phyloP scores from a whole-genome alignment of 2,888 invertebrate species.

The Iphiclides podalirius region DNA sequence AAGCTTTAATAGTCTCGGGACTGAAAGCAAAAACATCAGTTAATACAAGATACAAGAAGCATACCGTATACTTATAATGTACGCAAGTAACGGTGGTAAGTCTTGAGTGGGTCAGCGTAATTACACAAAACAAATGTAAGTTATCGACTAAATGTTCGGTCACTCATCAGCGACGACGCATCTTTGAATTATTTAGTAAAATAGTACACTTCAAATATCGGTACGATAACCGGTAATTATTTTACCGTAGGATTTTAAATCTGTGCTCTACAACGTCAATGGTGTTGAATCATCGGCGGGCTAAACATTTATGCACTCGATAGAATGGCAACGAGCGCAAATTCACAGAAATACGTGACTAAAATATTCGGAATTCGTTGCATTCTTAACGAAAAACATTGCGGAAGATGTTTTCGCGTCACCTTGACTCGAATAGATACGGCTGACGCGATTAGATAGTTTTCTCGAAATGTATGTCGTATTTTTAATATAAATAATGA shows the following conservation, averaged over 20 bases:
- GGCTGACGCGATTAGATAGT: constrained; percentile 16
- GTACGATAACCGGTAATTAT: too few relatives aligned
- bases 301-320: constrained; percentile 46
- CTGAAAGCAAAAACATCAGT: too few relatives aligned
- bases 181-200: too few relatives aligned
- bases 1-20: too few relatives aligned
- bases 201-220: too few relatives aligned
- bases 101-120: constrained; percentile 13
- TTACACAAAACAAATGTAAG: constrained; percentile 4
- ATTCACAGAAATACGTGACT: constrained; percentile 55
- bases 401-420: constrained; percentile 14
- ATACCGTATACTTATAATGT: neutral
- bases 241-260: too few relatives aligned
- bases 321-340: constrained; percentile 48
- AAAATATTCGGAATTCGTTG: constrained; percentile 42
- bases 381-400: constrained; percentile 13
- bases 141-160: too few relatives aligned
- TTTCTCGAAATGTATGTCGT: constrained; percentile 3
- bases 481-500: constrained; percentile 3
- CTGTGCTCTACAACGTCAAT: constrained; percentile 40
- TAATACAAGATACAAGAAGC: too few relatives aligned
- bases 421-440: constrained; percentile 21
- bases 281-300: constrained; percentile 55
- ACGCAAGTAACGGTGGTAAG: constrained; percentile 5
- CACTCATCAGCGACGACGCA: too few relatives aligned